Base-by-base conservation (phyloP, 2,888 invertebrate genomes). In the Molorchus minor region DNA sequence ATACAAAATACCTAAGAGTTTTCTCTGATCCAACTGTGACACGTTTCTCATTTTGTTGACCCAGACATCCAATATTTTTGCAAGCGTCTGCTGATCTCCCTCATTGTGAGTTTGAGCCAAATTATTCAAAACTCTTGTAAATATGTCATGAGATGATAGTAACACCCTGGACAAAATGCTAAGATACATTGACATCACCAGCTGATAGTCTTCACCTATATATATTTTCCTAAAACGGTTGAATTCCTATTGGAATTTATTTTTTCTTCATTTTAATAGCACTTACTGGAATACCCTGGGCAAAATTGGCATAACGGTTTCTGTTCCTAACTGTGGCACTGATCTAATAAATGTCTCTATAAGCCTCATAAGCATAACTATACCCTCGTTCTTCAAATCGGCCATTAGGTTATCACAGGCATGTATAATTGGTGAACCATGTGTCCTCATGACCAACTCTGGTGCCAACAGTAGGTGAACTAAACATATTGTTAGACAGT, bases 401-500 rank as follows among this genome's bases (percentile, higher is more conserved):
- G 87, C 84, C 65, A 96, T 82, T 79, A 94, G 83, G 52, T 87
- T 87, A 65, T 87, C 87, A 61, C 94, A 84, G 8, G 89, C 83
- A 1, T 86, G 83, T 65, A 93, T 86, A 62, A 96, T 86, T 45
- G 85, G 84, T 8, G 84, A 83, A 0, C 94, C 93, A 59, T 89
- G 87, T 5, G 86, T 87, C 68, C 87, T 82, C 58, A 94, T 83
- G 75, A 92, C 93, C 67, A 90, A 86, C 72, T 91, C 88, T 0
- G 94, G 92, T 63, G 89, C 90, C 8, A 96, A 81, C 12, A 94
- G 80, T 0, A 93, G 85, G 77, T 95, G 94, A 0, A 91, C 92
- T 78, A 92, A 88, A 77, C 91, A 89, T 75, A 96, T 91, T 71
- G 90, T 87, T 10, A 95, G 84, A 64, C 92, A 91, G 58, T 88